These are phyloP conservation scores for Mycteria americana DNA, from an alignment of 2,797 vertebrate genomes.

Conservation along the genomic window DNA sequence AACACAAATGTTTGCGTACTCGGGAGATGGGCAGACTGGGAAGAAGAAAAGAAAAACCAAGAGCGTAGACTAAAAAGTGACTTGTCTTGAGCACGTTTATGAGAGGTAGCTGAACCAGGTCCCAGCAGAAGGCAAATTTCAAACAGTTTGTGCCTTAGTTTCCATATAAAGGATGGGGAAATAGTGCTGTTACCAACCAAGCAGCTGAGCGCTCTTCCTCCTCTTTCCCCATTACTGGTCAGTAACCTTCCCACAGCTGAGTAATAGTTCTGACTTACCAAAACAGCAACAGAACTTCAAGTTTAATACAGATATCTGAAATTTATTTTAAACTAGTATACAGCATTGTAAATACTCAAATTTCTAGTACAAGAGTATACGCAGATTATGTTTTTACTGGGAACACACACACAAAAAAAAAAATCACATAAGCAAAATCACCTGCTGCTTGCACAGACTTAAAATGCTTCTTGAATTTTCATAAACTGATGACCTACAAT, in stretches of 20 bases:
- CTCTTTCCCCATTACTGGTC: background rate
- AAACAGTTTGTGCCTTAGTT: background rate
- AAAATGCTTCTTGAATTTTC: background rate
- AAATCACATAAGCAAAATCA: background rate
- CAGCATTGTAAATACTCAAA: background rate
- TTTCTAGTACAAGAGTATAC: background rate
- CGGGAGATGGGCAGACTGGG: background rate
- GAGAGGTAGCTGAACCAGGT: background rate
- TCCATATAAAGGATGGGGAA: background rate
- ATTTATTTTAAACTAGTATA: background rate
- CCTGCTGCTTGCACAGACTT: background rate
- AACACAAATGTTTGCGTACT: rapidly evolving
- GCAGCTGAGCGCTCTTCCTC: background rate
- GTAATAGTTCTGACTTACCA: background rate
- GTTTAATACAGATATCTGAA: rapidly evolving
- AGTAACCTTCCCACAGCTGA: background rate
- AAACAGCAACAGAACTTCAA: background rate
- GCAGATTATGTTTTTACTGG: background rate
- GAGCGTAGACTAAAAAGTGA: background rate
- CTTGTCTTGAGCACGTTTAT: background rate
- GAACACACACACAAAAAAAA: background rate
- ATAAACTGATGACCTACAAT: background rate
- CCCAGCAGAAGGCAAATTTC: background rate
- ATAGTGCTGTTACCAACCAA: background rate
- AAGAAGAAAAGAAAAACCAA: background rate